Evolutionary conservation across 2,888 invertebrate genomes (phyloP), one percentile per base, ranked within the genome.

Genomic region (Tetragnatha montana): DNA sequence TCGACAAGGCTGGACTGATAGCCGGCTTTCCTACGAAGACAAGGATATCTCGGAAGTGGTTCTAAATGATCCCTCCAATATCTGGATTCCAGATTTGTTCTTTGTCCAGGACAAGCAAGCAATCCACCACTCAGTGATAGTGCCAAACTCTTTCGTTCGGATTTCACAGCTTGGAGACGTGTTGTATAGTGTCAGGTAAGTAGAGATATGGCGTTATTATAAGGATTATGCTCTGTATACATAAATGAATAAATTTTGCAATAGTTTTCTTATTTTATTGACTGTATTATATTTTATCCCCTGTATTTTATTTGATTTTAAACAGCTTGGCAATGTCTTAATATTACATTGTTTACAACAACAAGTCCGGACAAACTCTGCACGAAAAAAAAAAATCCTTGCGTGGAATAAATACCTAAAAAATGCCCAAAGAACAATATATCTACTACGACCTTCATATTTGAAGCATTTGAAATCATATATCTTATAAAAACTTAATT

Each of bases 31-130:
- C n/a, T 82, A 51, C 35, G 6, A 8, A 8, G 83, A 79, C 21
- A 17, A 21, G 50, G 82, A 87, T 22, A 69, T 70, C 49, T n/a
- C 21, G 21, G 10, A 78, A 12, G 12, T 82, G 7, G 6, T 76
- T 22, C 19, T 82, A 1, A 75, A 19, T n/a, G 87, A 74, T 50
- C 50, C 73, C 4, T 17, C 69, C 12, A 8, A 47, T 1, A 83
- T 90, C 12, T 90, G 90, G 90, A 82, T 69, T 22, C 90, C 90
- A 8, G 90, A 90, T 75, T 83, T 90, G n/a, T 90, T 90, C 49
- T 87, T 90, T 47, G 70, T 79, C 3, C 73, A 87, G 80, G 87
- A 86, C 21, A 78, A 80, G 70, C 51, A 74, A 70, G 90, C 87
- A 6, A 22, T 47, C n/a, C 21, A 70, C 1, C 82, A 90, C 8